These are phyloP conservation scores for Folsomia manolachei DNA, from an alignment of 2,888 invertebrate species.

Conservation along the genomic window DNA sequence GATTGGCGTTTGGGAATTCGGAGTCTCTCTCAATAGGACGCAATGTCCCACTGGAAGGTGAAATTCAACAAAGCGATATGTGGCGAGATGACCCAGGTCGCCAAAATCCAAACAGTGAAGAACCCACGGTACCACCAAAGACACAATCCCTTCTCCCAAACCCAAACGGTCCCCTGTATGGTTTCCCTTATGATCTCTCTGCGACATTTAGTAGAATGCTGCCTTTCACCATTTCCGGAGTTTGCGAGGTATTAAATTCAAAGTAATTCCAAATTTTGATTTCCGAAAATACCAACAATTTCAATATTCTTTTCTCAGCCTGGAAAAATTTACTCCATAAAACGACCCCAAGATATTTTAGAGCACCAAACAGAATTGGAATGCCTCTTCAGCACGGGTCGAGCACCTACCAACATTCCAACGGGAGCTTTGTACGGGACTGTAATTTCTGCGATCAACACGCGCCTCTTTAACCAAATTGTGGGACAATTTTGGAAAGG, in stretches of 20 bases:
- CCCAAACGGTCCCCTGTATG: slow-evolving; percentile 14
- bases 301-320: not conserved
- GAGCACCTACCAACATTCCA: not conserved
- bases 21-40: not conserved
- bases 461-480: not conserved
- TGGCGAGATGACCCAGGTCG: not conserved
- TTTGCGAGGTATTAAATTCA: slow-evolving; percentile 5
- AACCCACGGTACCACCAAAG: not conserved
- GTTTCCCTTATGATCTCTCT: not conserved
- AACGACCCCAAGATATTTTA: not conserved
- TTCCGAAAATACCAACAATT: no score
- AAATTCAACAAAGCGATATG: not conserved
- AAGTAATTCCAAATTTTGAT: no score
- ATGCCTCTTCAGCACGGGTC: slow-evolving; percentile 5
- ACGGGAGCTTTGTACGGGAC: slow-evolving; percentile 8
- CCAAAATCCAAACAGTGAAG: not conserved
- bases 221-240: slow-evolving; percentile 7
- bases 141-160: not conserved
- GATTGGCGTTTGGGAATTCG: no score
- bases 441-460: not conserved
- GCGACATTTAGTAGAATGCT: not conserved
- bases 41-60: not conserved
- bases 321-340: slow-evolving; percentile 7
- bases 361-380: not conserved
- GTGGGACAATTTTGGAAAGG: slow-evolving; percentile 1